Conservation (phyloP, 2,888 invertebrate species). For the Napeogenes sylphis region DNA sequence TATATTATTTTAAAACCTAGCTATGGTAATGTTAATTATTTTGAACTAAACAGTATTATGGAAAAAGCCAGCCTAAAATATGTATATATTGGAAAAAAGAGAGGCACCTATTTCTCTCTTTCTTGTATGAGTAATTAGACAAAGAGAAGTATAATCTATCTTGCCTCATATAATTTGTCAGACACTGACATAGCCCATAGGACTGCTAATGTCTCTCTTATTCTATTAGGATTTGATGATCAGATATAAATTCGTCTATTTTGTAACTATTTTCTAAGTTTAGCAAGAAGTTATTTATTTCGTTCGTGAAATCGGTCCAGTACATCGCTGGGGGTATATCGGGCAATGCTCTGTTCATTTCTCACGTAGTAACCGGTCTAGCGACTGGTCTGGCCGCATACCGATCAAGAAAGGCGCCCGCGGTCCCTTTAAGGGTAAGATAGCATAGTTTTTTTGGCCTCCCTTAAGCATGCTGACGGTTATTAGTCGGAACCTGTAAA, state of each 20-base stretch:
- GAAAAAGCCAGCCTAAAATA: no score
- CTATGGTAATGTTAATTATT: no score
- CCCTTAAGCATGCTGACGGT: constrained; percentile 49
- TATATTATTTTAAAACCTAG: no score
- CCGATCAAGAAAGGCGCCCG: constrained; percentile 68
- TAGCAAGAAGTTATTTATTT: constrained; percentile 17
- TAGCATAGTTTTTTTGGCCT: constrained; percentile 59
- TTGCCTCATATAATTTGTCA: no score
- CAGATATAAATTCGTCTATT: not conserved
- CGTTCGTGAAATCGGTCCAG: constrained; percentile 43
- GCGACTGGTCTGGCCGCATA: constrained; percentile 61
- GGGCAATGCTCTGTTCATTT: constrained; percentile 61
- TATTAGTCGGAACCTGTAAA: constrained; percentile 48
- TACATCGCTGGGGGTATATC: constrained; percentile 51
- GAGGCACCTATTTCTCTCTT: no score
- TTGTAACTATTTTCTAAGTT: not conserved
- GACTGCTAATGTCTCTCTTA: no score
- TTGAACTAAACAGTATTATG: no score
- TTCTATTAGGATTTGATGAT: constrained; percentile 13
- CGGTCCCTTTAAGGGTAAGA: constrained; percentile 66
- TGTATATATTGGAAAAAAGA: no score
- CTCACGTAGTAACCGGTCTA: constrained; percentile 66
- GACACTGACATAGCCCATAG: no score
- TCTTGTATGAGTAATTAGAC: no score
- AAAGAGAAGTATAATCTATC: no score